Conservation (phyloP, 2,797 vertebrate species). For the Aplochiton taeniatus region DNA sequence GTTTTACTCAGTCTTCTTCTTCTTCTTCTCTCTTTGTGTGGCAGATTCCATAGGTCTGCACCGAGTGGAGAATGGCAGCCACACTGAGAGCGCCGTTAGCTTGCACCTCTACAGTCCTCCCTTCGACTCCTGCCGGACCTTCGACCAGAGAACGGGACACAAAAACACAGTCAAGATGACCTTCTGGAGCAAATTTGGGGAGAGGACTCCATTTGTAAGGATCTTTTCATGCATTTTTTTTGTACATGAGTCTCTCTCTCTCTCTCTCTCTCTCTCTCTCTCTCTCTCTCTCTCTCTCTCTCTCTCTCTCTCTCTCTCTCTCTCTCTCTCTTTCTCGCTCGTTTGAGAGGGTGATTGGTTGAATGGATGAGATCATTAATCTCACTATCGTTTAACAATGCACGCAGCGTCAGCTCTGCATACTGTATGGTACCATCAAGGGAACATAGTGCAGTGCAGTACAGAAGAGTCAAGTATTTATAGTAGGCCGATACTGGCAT, state of each 20-base stretch:
- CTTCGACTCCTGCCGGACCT: constrained; percentile 87
- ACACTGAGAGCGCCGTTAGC: constrained; percentile 89
- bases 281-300: neutral
- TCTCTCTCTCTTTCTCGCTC: too few relatives aligned
- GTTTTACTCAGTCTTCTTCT: neutral
- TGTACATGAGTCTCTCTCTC: too few relatives aligned
- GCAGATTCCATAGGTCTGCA: constrained; percentile 93
- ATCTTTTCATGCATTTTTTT: too few relatives aligned
- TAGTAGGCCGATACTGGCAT: too few relatives aligned
- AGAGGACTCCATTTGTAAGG: constrained; percentile 87
- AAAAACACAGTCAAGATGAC: constrained; percentile 91
- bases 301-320: too few relatives aligned
- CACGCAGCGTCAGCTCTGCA: too few relatives aligned
- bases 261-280: neutral
- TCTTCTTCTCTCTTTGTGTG: neutral
- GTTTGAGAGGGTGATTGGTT: too few relatives aligned
- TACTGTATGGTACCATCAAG: too few relatives aligned
- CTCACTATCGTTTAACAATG: too few relatives aligned
- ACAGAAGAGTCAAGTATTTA: too few relatives aligned
- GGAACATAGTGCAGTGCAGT: too few relatives aligned
- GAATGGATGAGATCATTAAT: too few relatives aligned
- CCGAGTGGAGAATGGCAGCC: constrained; percentile 95
- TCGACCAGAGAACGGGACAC: constrained; percentile 96
- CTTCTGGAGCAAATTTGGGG: constrained; percentile 92
- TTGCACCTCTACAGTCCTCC: constrained; percentile 96